A percentile compares a stretch with the other conserved stretches of the same genome.
Evolutionary conservation across 2,888 invertebrate genomes (phyloP).

Genomic region (Cabera pusaria): DNA sequence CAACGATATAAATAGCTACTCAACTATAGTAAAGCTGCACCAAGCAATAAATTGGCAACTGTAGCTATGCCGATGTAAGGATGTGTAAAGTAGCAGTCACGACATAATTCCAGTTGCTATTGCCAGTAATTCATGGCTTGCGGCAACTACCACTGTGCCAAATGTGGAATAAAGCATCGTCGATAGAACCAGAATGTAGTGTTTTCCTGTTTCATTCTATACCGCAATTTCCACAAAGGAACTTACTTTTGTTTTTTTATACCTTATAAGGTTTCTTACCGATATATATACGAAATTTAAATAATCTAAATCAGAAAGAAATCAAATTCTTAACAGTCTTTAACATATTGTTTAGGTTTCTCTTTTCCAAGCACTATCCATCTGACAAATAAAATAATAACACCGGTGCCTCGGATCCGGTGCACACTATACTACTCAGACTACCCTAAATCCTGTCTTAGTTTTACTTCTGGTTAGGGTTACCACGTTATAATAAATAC

Average conservation of each 20-base stretch:
- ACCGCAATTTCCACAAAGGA: too few species aligned
- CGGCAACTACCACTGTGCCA: constrained; percentile 39
- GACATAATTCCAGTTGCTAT: constrained; percentile 24
- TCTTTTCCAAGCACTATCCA: constrained; percentile 46
- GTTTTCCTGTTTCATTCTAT: too few species aligned
- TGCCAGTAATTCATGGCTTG: constrained; percentile 37
- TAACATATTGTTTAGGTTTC: constrained; percentile 27
- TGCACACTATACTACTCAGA: too few species aligned
- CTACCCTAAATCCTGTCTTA: constrained; percentile 42
- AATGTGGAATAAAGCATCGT: constrained; percentile 4
- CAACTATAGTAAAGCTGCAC: neutral
- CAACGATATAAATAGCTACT: constrained; percentile 5
- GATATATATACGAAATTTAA: too few species aligned
- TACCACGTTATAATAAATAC: too few species aligned
- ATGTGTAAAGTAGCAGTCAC: constrained; percentile 32
- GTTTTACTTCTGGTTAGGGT: constrained; percentile 23
- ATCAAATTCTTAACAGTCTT: constrained; percentile 21
- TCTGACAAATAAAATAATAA: constrained; percentile 53
- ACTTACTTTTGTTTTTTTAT: too few species aligned
- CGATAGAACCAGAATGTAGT: too few species aligned
- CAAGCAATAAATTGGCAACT: too few species aligned
- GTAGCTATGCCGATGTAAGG: constrained; percentile 1
- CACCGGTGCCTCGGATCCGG: constrained; percentile 28
- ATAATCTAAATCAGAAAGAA: too few species aligned
- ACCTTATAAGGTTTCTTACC: too few species aligned